A percentile compares a stretch with the other conserved stretches of the same genome.
Conservation (phyloP, 2,113 vertebrate genomes). For the Uropsilus gracilis region DNA sequence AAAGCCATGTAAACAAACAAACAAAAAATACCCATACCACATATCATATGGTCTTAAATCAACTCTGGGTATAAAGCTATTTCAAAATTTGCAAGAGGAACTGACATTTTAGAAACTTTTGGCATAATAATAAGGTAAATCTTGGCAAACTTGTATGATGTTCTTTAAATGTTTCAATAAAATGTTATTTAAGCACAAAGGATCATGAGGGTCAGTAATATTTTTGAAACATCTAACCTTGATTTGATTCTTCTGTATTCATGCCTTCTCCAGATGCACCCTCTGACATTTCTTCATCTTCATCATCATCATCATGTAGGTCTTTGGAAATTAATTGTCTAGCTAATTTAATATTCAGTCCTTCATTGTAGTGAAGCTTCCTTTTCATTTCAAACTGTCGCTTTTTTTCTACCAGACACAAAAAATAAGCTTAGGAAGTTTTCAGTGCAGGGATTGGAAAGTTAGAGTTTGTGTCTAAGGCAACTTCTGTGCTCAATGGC, state of each 20-base stretch:
- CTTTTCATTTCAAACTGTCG: conserved; percentile 98
- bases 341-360: conserved; percentile 96
- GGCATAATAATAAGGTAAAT: conserved; percentile 8
- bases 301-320: conserved; percentile 89
- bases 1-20: conserved; percentile 10
- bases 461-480: not conserved
- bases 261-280: conserved; percentile 89
- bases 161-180: conserved; percentile 5
- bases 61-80: conserved; percentile 17
- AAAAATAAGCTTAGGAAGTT: not conserved
- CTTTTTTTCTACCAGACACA: conserved; percentile 90
- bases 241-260: conserved; percentile 79
- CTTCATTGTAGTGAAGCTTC: conserved; percentile 99
- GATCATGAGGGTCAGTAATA: not conserved
- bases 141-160: conserved; percentile 8
- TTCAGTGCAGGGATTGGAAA: not conserved
- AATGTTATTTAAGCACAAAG: conserved; percentile 37
- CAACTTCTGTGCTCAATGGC: conserved; percentile 28
- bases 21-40: not conserved
- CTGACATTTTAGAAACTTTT: conserved; percentile 25
- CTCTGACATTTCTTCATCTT: conserved; percentile 91
- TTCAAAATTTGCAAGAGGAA: not conserved
- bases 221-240: conserved; percentile 81
- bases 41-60: not conserved
- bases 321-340: conserved; percentile 96